These are phyloP conservation scores for Phyllotreta cruciferae DNA, from an alignment of 2,888 invertebrate species.

Conservation along the genomic window DNA sequence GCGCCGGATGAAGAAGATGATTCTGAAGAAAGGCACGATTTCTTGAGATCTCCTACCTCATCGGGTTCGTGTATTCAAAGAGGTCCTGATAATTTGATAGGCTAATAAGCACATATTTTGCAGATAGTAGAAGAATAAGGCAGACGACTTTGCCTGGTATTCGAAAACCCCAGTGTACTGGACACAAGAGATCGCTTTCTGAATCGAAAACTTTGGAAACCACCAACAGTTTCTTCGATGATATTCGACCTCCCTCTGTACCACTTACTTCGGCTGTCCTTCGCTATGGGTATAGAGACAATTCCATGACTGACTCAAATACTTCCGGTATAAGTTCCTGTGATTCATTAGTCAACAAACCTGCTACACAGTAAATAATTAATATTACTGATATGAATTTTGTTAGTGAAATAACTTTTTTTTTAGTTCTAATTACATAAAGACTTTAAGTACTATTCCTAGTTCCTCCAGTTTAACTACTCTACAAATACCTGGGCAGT, in stretches of 20 bases:
- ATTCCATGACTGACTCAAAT: conserved; percentile 76
- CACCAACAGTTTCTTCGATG: conserved; percentile 42
- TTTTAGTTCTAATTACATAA: conserved; percentile 71
- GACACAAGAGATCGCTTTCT: conserved; percentile 71
- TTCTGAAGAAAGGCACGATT: conserved; percentile 40
- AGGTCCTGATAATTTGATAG: too few species aligned
- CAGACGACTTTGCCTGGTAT: conserved; percentile 66
- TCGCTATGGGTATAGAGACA: conserved; percentile 53
- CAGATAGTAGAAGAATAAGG: conserved; percentile 45
- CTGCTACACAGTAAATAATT: conserved; percentile 41
- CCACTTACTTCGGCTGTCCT: conserved; percentile 27
- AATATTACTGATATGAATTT: background rate
- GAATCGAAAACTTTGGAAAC: conserved; percentile 75
- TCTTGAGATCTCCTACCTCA: conserved; percentile 39
- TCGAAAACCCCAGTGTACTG: conserved; percentile 59
- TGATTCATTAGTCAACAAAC: conserved; percentile 65
- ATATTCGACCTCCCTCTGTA: conserved; percentile 49
- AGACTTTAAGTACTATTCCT: conserved; percentile 87
- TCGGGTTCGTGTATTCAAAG: conserved; percentile 37
- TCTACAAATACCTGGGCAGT: conserved; percentile 59
- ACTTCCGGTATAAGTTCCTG: conserved; percentile 85
- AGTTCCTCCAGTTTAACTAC: conserved; percentile 76
- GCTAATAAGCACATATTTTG: conserved; percentile 14
- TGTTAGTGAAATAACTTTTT: conserved; percentile 3
- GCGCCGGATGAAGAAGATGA: conserved; percentile 41